Percentiles rank a stretch among this genome's conserved stretches.
These are phyloP conservation scores for Liopterus haemorrhoidalis DNA, from an alignment of 2,888 invertebrate species.

Conservation along the genomic window DNA sequence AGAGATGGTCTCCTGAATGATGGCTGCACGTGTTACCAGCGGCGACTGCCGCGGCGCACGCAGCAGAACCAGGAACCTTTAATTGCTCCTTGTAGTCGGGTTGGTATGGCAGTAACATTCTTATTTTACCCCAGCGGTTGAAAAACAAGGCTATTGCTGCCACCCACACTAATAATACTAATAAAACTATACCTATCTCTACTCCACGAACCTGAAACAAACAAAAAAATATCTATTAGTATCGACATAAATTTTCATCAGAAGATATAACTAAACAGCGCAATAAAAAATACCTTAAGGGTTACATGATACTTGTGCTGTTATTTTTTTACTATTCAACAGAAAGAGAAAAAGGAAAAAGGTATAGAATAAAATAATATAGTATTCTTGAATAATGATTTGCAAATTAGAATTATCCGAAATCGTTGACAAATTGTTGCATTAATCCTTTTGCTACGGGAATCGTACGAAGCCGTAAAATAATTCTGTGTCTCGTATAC, in stretches of 20 bases:
- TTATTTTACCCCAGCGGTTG: constrained; percentile 84
- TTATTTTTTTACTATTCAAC: no score
- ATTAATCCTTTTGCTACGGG: no score
- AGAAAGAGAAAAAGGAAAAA: no score
- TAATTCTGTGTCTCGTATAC: no score
- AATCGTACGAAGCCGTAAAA: no score
- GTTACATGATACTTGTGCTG: no score
- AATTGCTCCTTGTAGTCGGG: constrained; percentile 88
- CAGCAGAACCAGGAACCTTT: constrained; percentile 69
- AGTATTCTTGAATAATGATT: no score
- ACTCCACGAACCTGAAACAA: constrained; percentile 72
- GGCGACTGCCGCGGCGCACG: constrained; percentile 55
- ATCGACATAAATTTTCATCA: constrained; percentile 20
- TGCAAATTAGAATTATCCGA: no score
- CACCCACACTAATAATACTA: constrained; percentile 78
- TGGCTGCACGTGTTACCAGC: constrained; percentile 53
- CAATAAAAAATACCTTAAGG: no score
- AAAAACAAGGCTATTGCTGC: constrained; percentile 83
- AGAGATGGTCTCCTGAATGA: constrained; percentile 52
- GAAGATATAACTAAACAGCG: no score
- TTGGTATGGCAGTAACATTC: constrained; percentile 86
- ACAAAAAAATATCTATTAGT: constrained; percentile 17
- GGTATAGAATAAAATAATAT: no score
- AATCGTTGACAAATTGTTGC: no score
- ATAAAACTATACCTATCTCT: constrained; percentile 81